Base-by-base conservation (phyloP, 2,797 vertebrate genomes). In the Pachyuromys duprasi region DNA sequence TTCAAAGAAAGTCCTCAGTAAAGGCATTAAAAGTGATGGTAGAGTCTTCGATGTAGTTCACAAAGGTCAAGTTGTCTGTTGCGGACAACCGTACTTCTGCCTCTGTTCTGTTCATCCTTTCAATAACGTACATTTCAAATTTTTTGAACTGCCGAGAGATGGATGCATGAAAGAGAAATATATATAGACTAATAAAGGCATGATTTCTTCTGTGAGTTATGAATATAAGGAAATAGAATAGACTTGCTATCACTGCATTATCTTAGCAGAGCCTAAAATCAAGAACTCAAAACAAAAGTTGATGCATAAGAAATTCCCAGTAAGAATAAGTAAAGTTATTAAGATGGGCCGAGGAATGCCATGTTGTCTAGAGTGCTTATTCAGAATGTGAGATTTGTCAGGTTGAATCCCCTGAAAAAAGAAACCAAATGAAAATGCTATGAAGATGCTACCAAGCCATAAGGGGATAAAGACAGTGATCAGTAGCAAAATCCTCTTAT, bases 101-200 rank as follows among this genome's bases (percentile, higher is more conserved):
- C 18, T 99, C 99, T 69, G 99, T 0, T 99, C 99, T 93, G 99
- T 99, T 98, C 99, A 99, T 94, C 99, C 99, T 20, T 98, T 99
- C 95, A 99, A 99, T 96, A 99, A 99, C 97, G 99, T 99, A 99
- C 99, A 99, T 95, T 98, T 99, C 90, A 98, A 99, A 91, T 98
- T 99, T 92, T 99, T 99, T 98, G 99, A 99, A 96, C 98, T 99
- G 97, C 99, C 99, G 99, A 98, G 69, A 99, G 99, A 98, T 97
- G 99, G 84, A 96, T 99, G 74, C 98, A 99, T 5, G 99, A 36
- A 81, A 60, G 3, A 15, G 95, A 99, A 99, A 99, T 96, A 99
- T 98, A 99, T 98, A 99, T 89, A 95, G 99, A 99, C 91, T 88
- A 87, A 60, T 74, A 88, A 74, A 74, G 26, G 11, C 5, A 60